Conservation (phyloP, 2,113 vertebrate genomes). For the Otocyon megalotis region DNA sequence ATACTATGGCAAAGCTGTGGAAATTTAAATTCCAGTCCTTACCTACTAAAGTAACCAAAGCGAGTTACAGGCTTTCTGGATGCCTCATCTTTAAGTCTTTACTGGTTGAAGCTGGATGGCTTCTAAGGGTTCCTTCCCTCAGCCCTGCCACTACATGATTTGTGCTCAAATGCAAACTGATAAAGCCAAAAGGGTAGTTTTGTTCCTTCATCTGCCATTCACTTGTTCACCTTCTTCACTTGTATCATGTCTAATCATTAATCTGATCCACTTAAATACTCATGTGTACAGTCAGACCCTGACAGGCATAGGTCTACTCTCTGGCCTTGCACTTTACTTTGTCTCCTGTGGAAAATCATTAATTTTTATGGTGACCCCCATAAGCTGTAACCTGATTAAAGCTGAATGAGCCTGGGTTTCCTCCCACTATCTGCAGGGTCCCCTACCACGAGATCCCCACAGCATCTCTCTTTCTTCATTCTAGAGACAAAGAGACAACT, state of each 20-base stretch:
- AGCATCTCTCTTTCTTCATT: neutral
- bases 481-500: neutral
- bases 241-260: neutral
- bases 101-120: neutral
- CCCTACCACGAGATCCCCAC: neutral
- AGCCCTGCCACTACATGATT: neutral
- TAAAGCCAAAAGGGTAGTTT: neutral
- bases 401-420: neutral
- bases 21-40: neutral
- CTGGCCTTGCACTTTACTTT: neutral
- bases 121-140: neutral
- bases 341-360: neutral
- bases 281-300: neutral
- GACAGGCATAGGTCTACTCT: neutral
- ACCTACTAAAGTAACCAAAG: neutral
- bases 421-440: neutral
- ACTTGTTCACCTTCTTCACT: neutral
- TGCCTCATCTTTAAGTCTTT: neutral
- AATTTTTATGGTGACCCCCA: neutral
- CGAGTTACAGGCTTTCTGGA: neutral
- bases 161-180: neutral
- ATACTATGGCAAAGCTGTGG: neutral
- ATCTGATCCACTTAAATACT: neutral
- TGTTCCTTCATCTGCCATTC: neutral
- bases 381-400: neutral